Evolutionary conservation across 2,888 invertebrate species (phyloP).

Genomic region (Idaea aversata): DNA sequence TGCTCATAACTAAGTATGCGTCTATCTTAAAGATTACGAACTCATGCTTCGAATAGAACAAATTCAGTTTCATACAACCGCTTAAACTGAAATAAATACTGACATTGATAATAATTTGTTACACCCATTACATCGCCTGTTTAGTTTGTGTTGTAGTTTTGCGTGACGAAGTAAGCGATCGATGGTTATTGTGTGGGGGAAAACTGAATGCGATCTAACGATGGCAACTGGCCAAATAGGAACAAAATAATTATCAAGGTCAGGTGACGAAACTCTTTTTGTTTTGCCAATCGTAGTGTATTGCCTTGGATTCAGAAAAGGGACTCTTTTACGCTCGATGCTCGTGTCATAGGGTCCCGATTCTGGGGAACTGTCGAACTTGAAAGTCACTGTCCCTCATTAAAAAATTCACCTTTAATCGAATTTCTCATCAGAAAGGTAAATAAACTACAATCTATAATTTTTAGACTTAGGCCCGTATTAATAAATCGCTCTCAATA

Average conservation of each 20-base stretch:
- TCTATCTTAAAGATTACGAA: background rate
- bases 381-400: background rate
- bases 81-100: conserved; percentile 33
- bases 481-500: too few species aligned
- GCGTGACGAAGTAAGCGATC: conserved; percentile 21
- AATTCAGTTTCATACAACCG: conserved; percentile 18
- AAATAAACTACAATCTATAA: too few species aligned
- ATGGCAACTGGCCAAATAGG: conserved; percentile 63
- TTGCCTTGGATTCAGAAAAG: background rate
- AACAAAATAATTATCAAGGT: conserved; percentile 50
- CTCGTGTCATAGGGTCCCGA: background rate
- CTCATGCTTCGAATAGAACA: background rate
- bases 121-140: conserved; percentile 14
- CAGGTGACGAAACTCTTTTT: conserved; percentile 21
- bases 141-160: background rate
- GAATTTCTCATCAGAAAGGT: too few species aligned
- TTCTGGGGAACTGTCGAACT: background rate
- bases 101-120: conserved; percentile 22
- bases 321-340: background rate
- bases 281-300: conserved; percentile 1
- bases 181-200: conserved; percentile 6
- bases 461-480: too few species aligned
- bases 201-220: conserved; percentile 14
- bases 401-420: too few species aligned
- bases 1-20: background rate